Conservation (phyloP, 2,797 vertebrate species). For the Natrix natrix region DNA sequence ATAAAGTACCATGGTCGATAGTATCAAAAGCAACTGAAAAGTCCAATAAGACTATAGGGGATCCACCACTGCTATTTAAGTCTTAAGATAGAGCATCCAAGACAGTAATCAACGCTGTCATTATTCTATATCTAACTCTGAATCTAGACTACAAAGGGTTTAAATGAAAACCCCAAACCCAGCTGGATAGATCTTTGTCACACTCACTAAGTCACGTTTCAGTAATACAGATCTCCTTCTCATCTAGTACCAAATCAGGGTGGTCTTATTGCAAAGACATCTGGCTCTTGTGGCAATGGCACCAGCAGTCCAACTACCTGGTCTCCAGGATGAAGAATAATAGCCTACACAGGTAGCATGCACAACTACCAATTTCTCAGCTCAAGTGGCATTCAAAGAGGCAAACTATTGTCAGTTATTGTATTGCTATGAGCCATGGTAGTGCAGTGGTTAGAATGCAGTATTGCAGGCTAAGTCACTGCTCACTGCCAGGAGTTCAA, state of each 20-base stretch:
- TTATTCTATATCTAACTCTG: background rate
- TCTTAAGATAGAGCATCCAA: background rate
- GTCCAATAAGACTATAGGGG: background rate
- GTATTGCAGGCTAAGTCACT: background rate
- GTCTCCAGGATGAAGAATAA: background rate
- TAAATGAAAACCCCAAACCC: background rate
- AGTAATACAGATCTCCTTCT: background rate
- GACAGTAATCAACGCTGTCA: background rate
- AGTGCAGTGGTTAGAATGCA: background rate
- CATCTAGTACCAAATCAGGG: background rate
- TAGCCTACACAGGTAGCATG: background rate
- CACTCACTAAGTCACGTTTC: background rate
- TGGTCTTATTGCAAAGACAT: background rate
- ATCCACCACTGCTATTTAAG: background rate
- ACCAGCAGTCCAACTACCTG: background rate
- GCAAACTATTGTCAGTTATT: background rate
- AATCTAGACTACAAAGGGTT: background rate
- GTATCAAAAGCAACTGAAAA: background rate
- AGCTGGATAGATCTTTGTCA: background rate
- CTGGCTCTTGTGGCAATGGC: background rate
- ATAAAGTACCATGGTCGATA: background rate
- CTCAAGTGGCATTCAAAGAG: background rate
- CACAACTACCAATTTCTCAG: background rate
- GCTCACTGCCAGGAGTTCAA: background rate
- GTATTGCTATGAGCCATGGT: background rate